These are phyloP conservation scores for Epinotia bilunana DNA, from an alignment of 2,888 invertebrate species.

Conservation along the genomic window DNA sequence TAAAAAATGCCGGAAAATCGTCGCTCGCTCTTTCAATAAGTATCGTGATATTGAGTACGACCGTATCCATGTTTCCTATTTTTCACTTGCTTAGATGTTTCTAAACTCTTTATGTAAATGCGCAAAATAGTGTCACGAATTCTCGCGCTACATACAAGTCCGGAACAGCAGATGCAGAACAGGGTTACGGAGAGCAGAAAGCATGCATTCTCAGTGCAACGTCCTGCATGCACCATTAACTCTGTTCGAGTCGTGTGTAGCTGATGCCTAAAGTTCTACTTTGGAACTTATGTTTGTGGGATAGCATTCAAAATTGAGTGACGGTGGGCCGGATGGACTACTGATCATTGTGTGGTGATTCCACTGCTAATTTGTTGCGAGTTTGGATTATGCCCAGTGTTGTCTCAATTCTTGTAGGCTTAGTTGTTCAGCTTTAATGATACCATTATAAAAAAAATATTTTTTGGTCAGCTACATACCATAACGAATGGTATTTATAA, in stretches of 20 bases:
- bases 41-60: no score
- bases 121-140: neutral
- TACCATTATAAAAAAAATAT: no score
- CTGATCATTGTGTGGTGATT: slow-evolving; percentile 10
- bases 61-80: no score
- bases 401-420: no score
- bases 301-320: neutral
- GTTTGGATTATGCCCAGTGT: neutral
- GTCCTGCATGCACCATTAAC: slow-evolving; percentile 78
- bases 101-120: no score
- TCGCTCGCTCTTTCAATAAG: no score
- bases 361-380: slow-evolving; percentile 8
- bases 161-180: slow-evolving; percentile 35
- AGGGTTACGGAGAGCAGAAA: slow-evolving; percentile 55
- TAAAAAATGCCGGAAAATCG: no score
- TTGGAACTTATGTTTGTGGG: neutral
- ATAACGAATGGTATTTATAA: no score
- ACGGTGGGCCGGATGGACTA: neutral
- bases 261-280: slow-evolving; percentile 27
- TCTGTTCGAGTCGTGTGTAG: slow-evolving; percentile 64
- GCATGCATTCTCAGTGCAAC: slow-evolving; percentile 67
- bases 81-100: no score
- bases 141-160: neutral
- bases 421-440: no score
- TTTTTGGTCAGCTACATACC: no score